Conservation (phyloP, 2,797 vertebrate species). For the Chloroceryle inda region DNA sequence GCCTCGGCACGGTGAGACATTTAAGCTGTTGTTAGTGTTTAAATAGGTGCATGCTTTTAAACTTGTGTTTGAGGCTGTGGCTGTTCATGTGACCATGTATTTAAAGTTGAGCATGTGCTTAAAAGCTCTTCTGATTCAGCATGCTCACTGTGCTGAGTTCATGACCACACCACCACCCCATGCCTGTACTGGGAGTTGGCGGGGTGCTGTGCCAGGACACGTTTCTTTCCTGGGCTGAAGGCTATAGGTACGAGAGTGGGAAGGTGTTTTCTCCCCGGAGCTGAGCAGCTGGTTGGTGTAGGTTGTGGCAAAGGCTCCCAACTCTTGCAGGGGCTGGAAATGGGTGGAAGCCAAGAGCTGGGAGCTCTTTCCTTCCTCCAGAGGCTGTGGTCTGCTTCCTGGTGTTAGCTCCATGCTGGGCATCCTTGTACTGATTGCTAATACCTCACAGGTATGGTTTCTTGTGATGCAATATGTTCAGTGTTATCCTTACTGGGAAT, state of each 20-base stretch:
- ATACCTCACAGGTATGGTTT: not conserved
- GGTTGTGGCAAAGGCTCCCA: not conserved
- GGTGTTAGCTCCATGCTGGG: rapidly evolving
- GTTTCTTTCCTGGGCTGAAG: not conserved
- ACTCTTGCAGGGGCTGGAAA: not conserved
- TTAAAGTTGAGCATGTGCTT: not conserved
- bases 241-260: not conserved
- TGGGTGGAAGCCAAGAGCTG: not conserved
- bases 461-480: not conserved
- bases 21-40: not conserved
- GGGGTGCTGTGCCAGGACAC: not conserved
- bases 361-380: not conserved
- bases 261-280: not conserved
- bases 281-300: not conserved
- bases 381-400: not conserved
- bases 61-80: not conserved
- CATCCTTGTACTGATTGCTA: not conserved
- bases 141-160: not conserved
- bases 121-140: not conserved
- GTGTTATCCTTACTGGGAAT: not conserved
- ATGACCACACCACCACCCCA: rapidly evolving
- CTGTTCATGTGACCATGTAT: not conserved
- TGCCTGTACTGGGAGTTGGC: not conserved
- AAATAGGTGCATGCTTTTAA: not conserved
- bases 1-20: not conserved